phyloP scores from a whole-genome alignment of 2,797 vertebrate species.

The Liparis tanakae region DNA sequence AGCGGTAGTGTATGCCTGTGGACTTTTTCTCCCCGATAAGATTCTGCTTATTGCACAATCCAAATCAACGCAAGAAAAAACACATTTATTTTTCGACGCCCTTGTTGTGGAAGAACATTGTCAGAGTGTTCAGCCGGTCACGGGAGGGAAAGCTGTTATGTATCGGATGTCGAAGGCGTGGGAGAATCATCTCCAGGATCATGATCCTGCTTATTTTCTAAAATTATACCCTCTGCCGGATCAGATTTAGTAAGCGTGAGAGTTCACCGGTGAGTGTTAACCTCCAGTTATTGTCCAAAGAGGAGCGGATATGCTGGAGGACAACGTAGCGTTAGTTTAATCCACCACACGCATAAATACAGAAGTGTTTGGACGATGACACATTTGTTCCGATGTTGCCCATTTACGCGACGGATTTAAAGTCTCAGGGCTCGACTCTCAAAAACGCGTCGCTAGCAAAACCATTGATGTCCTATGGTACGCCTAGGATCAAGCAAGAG shows the following conservation, averaged over 20 bases:
- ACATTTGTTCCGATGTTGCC: no score
- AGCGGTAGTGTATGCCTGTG: no score
- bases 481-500: no score
- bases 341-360: not conserved
- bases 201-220: not conserved
- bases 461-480: no score
- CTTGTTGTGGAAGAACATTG: not conserved
- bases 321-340: not conserved
- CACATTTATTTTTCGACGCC: not conserved
- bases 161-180: not conserved
- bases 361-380: no score
- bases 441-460: no score
- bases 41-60: slow-evolving; percentile 10
- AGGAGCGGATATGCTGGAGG: no score
- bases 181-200: not conserved
- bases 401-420: no score
- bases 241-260: not conserved
- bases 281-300: not conserved
- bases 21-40: not conserved
- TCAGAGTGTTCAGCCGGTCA: not conserved
- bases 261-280: not conserved
- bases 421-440: no score
- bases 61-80: not conserved
- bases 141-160: not conserved
- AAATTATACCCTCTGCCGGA: slow-evolving; percentile 2